Percentiles rank a stretch among this genome's conserved stretches.
phyloP scores from a whole-genome alignment of 1,140 invertebrate genomes.

The Scaptomyza montana region DNA sequence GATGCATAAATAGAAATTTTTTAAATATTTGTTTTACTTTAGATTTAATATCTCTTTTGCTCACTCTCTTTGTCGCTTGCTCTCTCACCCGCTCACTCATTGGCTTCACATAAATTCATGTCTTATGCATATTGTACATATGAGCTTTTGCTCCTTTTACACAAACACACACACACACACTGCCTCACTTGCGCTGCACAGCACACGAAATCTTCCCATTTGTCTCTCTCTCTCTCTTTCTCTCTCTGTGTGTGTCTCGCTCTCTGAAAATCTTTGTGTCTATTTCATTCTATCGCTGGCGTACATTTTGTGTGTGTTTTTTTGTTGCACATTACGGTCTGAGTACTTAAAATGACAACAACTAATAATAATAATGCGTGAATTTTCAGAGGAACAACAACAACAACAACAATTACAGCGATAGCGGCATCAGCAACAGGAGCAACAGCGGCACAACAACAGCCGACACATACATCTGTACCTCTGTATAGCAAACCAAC shows the following conservation, averaged over 20 bases:
- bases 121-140: no score
- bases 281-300: conserved; percentile 39
- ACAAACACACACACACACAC: conserved; percentile 1
- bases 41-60: not conserved
- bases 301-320: conserved; percentile 44
- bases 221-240: conserved; percentile 3
- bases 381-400: conserved; percentile 47
- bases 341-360: not conserved
- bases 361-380: conserved; percentile 9
- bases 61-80: not conserved
- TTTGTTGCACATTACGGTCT: conserved; percentile 28
- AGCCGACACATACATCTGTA: conserved; percentile 2
- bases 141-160: conserved; percentile 1
- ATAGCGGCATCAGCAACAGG: not conserved
- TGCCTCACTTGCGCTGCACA: not conserved
- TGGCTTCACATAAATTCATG: not conserved
- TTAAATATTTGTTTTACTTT: not conserved
- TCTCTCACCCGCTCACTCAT: not conserved
- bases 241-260: conserved; percentile 2
- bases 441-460: conserved; percentile 26
- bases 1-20: no score
- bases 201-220: conserved; percentile 2
- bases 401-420: conserved; percentile 3
- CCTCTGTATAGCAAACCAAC: conserved; percentile 5
- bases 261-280: conserved; percentile 23